Evolutionary conservation across 1,140 invertebrate genomes (phyloP).

Genomic region (Caenorhabditis briggsae): DNA sequence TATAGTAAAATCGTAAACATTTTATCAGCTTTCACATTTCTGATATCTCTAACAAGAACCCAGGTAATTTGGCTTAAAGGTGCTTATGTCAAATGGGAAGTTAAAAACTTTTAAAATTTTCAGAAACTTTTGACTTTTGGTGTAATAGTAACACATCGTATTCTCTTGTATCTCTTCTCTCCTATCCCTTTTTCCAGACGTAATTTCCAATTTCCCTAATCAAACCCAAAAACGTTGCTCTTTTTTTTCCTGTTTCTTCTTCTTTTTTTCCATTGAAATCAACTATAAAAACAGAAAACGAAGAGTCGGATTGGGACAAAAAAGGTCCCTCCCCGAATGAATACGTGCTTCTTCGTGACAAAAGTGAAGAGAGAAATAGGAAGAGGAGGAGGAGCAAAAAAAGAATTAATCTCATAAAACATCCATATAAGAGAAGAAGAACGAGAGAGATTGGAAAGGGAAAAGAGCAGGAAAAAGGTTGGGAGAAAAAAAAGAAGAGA

Average conservation of each 20-base stretch:
- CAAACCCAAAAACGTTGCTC: constrained; percentile 6
- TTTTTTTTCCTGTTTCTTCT: not conserved
- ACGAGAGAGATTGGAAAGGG: no score
- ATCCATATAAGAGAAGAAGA: not conserved
- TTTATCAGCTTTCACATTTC: no score
- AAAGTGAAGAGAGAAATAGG: not conserved
- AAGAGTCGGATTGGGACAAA: not conserved
- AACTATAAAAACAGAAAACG: not conserved
- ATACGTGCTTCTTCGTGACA: constrained; percentile 10
- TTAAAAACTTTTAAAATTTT: no score
- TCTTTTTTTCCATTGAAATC: constrained; percentile 3
- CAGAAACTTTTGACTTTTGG: not conserved
- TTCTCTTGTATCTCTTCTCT: not conserved
- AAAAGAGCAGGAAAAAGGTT: not conserved
- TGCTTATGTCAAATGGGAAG: no score
- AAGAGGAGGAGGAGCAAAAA: not conserved
- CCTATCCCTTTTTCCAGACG: not conserved
- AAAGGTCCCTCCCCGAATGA: not conserved
- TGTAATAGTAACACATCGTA: not conserved
- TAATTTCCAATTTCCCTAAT: constrained; percentile 41
- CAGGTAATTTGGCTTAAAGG: no score
- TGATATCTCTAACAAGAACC: no score
- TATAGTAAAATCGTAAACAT: no score
- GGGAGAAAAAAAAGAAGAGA: not conserved
- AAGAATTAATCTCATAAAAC: constrained; percentile 50